Evolutionary conservation across 2,888 invertebrate species (phyloP).

Genomic region (Dryococelus australis): DNA sequence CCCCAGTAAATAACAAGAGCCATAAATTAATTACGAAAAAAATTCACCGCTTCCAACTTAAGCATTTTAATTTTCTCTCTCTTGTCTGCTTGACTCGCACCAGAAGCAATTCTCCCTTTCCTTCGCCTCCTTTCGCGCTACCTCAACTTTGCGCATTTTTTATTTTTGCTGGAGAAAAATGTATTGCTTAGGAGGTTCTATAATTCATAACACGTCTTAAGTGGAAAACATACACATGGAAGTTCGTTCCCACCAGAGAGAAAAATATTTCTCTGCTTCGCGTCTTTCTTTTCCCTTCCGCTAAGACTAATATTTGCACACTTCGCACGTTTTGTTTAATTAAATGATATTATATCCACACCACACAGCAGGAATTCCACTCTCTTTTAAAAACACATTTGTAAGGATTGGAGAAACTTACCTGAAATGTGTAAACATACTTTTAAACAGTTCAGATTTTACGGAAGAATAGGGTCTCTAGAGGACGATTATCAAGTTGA

Average conservation of each 20-base stretch:
- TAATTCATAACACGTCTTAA: slow-evolving; percentile 16
- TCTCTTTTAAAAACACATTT: slow-evolving; percentile 3
- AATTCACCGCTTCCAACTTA: slow-evolving; percentile 4
- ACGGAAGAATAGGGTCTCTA: no score
- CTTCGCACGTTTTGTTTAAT: slow-evolving; percentile 16
- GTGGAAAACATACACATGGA: slow-evolving; percentile 11
- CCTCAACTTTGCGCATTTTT: not conserved
- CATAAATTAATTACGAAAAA: slow-evolving; percentile 16
- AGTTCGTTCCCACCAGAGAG: not conserved
- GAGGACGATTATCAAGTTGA: no score
- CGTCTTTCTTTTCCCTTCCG: not conserved
- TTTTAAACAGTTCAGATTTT: not conserved
- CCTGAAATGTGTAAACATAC: not conserved
- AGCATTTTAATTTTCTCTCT: slow-evolving; percentile 10
- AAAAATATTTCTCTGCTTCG: not conserved
- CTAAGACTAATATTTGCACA: not conserved
- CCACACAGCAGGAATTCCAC: not conserved
- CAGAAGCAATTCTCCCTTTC: slow-evolving; percentile 11
- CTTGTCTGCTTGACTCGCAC: slow-evolving; percentile 16
- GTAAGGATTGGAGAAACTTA: not conserved
- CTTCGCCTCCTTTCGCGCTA: not conserved
- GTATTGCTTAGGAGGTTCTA: slow-evolving; percentile 1
- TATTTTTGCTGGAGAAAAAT: not conserved
- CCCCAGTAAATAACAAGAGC: slow-evolving; percentile 16
- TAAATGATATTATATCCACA: slow-evolving; percentile 8